Base-by-base conservation (phyloP, 2,797 vertebrate species). In the Hirundo rustica region DNA sequence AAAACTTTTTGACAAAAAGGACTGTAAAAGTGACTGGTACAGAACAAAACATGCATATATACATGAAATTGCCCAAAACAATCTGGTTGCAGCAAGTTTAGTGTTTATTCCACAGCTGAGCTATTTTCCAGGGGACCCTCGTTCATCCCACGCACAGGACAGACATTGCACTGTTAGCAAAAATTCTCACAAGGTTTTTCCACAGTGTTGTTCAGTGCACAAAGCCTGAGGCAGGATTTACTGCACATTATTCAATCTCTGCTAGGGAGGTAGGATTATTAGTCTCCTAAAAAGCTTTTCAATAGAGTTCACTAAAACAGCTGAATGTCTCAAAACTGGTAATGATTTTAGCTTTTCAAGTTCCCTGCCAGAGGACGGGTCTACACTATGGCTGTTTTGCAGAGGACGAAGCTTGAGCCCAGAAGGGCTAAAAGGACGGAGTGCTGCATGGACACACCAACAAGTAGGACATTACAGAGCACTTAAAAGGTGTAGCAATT, bases 211-310 rank as follows among this genome's bases (percentile, higher is more conserved):
- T 50, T 91, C 72, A 68, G 45, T n/a, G 72, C 38, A 15, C 0
- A 20, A 74, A 87, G 93, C 94, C 93, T 77, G 54, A 93, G 85
- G 93, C 94, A 82, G 64, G 45, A 76, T 91, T 92, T 91, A 54
- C 78, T 87, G 67, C 71, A 66, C 62, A 19, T 89, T 94, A 89
- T 83, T 93, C 87, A 74, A 11, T 83, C 68, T 88, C 87, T 95
- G 65, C 68, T 51, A 85, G 75, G 75, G 70, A 91, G 82, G 68
- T 88, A 68, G 83, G 73, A 71, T 92, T 92, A 88, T 92, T 90
- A 81, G 91, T 85, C 65, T 91, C 57, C 65, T 68, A 71, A 88
- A 91, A 95, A 77, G 57, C 65, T 91, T 88, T 88, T 75, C 82
- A 83, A 36, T 29, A 4, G 34, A 77, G 82, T 65, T 93, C 9